Percentiles rank a stretch among this genome's conserved stretches.
Evolutionary conservation across 2,888 invertebrate genomes (phyloP).

Genomic region (Patella caerulea): DNA sequence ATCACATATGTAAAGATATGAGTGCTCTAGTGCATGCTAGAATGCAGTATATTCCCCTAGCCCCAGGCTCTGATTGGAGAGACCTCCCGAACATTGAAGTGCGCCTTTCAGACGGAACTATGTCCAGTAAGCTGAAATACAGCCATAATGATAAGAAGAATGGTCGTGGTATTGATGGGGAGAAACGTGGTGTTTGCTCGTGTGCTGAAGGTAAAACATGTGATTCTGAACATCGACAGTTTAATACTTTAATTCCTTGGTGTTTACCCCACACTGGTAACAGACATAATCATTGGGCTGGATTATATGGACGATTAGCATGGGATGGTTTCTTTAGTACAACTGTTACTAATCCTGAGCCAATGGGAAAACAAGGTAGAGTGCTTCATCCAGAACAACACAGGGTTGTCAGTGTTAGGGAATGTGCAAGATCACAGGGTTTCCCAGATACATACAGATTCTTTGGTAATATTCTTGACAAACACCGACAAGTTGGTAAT

Average conservation of each 20-base stretch:
- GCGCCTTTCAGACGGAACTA: conserved; percentile 80
- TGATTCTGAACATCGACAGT: conserved; percentile 82
- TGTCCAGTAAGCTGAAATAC: conserved; percentile 78
- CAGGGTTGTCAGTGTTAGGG: conserved; percentile 87
- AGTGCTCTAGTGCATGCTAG: conserved; percentile 84
- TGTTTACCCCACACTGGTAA: conserved; percentile 89
- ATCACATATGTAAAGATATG: conserved; percentile 90
- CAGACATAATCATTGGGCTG: conserved; percentile 89
- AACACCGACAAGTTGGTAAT: conserved; percentile 87
- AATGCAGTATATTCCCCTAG: conserved; percentile 82
- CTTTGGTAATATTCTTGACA: conserved; percentile 82
- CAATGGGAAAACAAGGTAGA: conserved; percentile 91
- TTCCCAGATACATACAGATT: conserved; percentile 85
- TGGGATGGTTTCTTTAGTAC: conserved; percentile 90
- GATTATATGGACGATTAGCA: conserved; percentile 84
- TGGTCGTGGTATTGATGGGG: conserved; percentile 73
- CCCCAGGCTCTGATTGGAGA: conserved; percentile 87
- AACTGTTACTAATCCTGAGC: conserved; percentile 85
- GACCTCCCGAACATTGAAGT: conserved; percentile 86
- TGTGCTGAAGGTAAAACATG: conserved; percentile 79
- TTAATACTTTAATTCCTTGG: conserved; percentile 89
- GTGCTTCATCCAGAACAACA: conserved; percentile 83
- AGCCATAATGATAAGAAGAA: conserved; percentile 75
- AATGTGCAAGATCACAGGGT: conserved; percentile 89
- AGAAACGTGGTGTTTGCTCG: conserved; percentile 82